Evolutionary conservation across 1,140 invertebrate species (phyloP).

Genomic region (Pteromalus puparum): DNA sequence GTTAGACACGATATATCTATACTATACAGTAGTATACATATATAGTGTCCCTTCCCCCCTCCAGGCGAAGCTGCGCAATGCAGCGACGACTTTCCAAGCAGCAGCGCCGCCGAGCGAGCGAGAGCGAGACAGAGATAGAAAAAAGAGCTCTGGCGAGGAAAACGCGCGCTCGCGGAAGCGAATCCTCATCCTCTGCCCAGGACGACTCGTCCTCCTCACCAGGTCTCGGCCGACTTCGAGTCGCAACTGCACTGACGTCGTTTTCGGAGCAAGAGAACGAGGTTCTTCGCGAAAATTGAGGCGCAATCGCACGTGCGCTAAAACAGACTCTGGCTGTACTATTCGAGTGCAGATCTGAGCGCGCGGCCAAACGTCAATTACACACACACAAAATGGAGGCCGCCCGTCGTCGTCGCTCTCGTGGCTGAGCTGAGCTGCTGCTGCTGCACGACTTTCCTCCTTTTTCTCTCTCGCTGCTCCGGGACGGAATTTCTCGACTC

Average conservation of each 20-base stretch:
- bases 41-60: not conserved
- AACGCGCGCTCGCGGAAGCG: constrained; percentile 15
- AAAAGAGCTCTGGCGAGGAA: not conserved
- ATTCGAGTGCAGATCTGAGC: constrained; percentile 32
- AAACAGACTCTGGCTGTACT: constrained; percentile 4
- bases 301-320: constrained; percentile 10
- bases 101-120: not conserved
- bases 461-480: not conserved
- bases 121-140: not conserved
- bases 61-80: constrained; percentile 6
- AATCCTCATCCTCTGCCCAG: not conserved
- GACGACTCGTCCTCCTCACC: not conserved
- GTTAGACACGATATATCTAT: not conserved
- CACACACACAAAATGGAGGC: constrained; percentile 49
- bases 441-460: not conserved
- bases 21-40: too few relatives aligned
- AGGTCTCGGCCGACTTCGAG: not conserved
- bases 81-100: constrained; percentile 27
- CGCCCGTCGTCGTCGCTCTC: constrained; percentile 14
- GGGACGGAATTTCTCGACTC: too few relatives aligned
- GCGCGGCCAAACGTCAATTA: constrained; percentile 45
- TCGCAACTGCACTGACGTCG: not conserved
- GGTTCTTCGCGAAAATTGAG: not conserved
- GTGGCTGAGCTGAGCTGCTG: constrained; percentile 3
- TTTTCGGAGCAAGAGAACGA: constrained; percentile 45